Evolutionary conservation across 2,113 vertebrate species (phyloP).

Genomic region (Anseranas semipalmata): DNA sequence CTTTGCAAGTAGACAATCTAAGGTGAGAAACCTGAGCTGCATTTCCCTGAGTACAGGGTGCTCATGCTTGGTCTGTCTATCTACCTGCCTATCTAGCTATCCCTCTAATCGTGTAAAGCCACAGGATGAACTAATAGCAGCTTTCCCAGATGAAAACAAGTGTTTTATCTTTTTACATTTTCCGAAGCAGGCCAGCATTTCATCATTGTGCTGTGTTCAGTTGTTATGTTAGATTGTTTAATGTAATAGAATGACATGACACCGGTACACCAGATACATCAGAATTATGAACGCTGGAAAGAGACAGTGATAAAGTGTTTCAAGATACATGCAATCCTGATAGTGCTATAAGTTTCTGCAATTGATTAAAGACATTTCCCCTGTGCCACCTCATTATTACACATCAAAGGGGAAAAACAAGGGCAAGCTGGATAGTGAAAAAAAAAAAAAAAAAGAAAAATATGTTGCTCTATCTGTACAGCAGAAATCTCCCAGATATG

Average conservation of each 20-base stretch:
- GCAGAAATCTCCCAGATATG: not conserved
- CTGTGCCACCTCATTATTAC: constrained; percentile 56
- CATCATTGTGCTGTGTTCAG: constrained; percentile 9
- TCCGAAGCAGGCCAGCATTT: constrained; percentile 47
- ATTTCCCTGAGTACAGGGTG: not conserved
- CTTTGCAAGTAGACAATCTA: constrained; percentile 12
- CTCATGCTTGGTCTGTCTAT: not conserved
- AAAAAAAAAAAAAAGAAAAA: not conserved
- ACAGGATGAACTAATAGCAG: constrained; percentile 45
- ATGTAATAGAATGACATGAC: constrained; percentile 68
- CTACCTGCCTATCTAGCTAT: not conserved
- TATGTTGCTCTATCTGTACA: not conserved
- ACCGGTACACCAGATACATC: constrained; percentile 49
- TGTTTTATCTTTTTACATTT: constrained; percentile 61
- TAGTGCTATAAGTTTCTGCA: constrained; percentile 61
- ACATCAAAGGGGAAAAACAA: constrained; percentile 56
- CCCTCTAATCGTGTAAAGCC: constrained; percentile 34
- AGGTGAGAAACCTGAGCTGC: not conserved
- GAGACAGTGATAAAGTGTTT: constrained; percentile 64
- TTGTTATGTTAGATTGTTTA: constrained; percentile 63
- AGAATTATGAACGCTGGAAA: constrained; percentile 66
- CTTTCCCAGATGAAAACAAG: constrained; percentile 54
- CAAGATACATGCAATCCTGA: constrained; percentile 31
- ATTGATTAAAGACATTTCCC: constrained; percentile 63
- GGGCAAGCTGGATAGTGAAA: not conserved